Conservation (phyloP, 2,888 invertebrate species). For the Idaea biselata region DNA sequence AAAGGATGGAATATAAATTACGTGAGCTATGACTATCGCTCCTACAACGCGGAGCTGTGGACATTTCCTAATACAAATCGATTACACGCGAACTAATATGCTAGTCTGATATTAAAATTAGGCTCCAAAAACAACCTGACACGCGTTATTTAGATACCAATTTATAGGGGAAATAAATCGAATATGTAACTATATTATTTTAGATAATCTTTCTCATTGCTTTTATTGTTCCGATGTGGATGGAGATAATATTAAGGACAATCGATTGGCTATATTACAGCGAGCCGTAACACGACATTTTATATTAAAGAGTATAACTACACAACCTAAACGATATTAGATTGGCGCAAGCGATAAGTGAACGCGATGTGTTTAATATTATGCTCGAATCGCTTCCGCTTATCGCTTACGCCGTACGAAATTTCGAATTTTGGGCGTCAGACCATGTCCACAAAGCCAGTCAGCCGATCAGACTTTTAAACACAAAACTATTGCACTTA, state of each 20-base stretch:
- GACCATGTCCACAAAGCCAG: not conserved
- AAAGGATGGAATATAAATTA: conserved; percentile 80
- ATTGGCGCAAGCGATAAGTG: conserved; percentile 53
- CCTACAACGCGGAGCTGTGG: conserved; percentile 49
- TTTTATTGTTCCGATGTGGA: conserved; percentile 76
- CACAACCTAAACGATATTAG: conserved; percentile 65
- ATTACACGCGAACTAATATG: conserved; percentile 56
- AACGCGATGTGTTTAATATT: conserved; percentile 12
- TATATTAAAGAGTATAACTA: conserved; percentile 52
- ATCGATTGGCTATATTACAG: conserved; percentile 54
- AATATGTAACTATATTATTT: conserved; percentile 26
- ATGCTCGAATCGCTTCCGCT: conserved; percentile 9
- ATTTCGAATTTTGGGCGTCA: conserved; percentile 19
- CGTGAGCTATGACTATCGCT: conserved; percentile 67
- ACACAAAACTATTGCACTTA: not conserved
- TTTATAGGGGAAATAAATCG: conserved; percentile 20
- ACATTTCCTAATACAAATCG: conserved; percentile 47
- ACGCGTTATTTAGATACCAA: conserved; percentile 29
- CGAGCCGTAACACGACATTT: conserved; percentile 54
- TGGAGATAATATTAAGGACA: conserved; percentile 76
- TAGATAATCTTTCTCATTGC: conserved; percentile 27
- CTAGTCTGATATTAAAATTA: conserved; percentile 52
- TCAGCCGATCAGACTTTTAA: not conserved
- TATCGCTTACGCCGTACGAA: conserved; percentile 23
- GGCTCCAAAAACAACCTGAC: conserved; percentile 39